These are phyloP conservation scores for Benitochromis conjunctus DNA, from an alignment of 2,113 vertebrate genomes.

Conservation along the genomic window DNA sequence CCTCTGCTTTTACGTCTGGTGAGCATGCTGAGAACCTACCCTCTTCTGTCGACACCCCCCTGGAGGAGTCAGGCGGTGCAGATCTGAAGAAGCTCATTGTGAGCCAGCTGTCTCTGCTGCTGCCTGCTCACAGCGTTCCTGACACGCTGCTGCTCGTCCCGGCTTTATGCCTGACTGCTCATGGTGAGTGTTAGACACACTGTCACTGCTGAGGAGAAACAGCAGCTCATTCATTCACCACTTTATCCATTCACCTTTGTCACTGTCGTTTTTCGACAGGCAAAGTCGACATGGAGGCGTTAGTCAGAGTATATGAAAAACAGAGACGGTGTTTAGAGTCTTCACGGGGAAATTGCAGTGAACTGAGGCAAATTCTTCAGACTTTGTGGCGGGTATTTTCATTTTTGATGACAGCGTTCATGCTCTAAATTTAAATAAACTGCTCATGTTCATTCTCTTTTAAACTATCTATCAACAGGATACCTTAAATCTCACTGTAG, in stretches of 20 bases:
- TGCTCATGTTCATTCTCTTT: background rate
- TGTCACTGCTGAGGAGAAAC: background rate
- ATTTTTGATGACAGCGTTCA: background rate
- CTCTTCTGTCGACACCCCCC: background rate
- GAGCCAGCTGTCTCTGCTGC: conserved; percentile 68
- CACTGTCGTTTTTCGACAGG: conserved; percentile 68
- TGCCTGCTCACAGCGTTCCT: conserved; percentile 81
- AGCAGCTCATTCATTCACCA: background rate
- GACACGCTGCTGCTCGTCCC: conserved; percentile 81
- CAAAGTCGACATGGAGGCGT: conserved; percentile 81
- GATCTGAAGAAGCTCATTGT: conserved; percentile 57
- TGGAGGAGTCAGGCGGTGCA: conserved; percentile 11
- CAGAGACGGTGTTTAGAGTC: conserved; percentile 56
- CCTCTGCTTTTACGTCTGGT: background rate
- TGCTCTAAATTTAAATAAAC: background rate
- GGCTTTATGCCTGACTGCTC: conserved; percentile 79
- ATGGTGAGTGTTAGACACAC: conserved; percentile 72
- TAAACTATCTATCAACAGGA: conserved; percentile 63
- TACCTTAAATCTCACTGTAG: conserved; percentile 71
- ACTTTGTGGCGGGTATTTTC: conserved; percentile 85
- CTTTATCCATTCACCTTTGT: background rate
- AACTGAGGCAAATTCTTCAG: conserved; percentile 79
- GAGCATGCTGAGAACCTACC: background rate
- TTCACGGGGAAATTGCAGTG: conserved; percentile 53
- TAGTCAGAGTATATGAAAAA: conserved; percentile 78